phyloP scores from a whole-genome alignment of 2,797 vertebrate species.

The Spinus pinus region DNA sequence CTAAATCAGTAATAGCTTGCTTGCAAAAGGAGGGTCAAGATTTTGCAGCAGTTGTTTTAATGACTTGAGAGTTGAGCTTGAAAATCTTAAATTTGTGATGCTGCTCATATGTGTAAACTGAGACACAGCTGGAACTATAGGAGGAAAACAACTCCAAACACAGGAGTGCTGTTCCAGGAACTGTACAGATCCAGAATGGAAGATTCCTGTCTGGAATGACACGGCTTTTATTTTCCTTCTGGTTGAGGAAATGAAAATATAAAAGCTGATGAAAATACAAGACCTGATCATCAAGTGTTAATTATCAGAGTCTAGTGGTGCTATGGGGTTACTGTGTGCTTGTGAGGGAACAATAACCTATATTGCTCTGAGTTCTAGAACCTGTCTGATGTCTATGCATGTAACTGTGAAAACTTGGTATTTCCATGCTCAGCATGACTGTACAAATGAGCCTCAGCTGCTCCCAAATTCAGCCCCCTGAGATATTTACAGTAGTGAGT shows the following conservation, averaged over 20 bases:
- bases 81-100: neutral
- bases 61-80: neutral
- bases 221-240: neutral
- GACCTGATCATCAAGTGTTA: neutral
- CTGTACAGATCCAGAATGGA: neutral
- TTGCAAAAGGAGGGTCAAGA: neutral
- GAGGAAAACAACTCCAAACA: neutral
- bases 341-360: neutral
- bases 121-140: neutral
- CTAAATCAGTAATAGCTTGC: neutral
- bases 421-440: neutral
- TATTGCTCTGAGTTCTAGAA: neutral
- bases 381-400: neutral
- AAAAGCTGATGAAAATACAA: neutral
- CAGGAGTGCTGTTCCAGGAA: neutral
- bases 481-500: neutral
- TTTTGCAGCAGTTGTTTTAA: neutral
- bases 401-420: neutral
- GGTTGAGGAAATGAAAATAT: neutral
- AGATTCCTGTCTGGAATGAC: neutral
- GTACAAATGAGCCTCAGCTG: neutral
- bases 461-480: neutral
- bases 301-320: neutral
- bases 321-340: rapidly evolving
- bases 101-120: neutral